A percentile compares a stretch with the other conserved stretches of the same genome.
These are phyloP conservation scores for Agonopterix alstromeriana DNA, from an alignment of 2,888 invertebrate species.

Conservation along the genomic window DNA sequence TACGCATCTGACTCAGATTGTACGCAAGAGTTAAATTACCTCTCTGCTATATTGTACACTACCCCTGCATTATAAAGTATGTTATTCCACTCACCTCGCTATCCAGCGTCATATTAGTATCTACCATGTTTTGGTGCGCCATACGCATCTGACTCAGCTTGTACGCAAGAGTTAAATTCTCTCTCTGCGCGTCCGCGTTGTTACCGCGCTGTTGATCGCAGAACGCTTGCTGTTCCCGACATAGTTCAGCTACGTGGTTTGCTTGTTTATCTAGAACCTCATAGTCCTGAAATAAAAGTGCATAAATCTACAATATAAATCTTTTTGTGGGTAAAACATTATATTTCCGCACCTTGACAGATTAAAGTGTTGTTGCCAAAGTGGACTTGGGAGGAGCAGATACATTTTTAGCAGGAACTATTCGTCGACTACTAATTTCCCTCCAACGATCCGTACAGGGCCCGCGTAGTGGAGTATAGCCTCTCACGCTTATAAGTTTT, in stretches of 20 bases:
- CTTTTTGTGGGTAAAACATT: too few species aligned
- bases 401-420: too few species aligned
- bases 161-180: constrained; percentile 46
- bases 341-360: too few species aligned
- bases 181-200: constrained; percentile 67
- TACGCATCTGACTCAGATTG: constrained; percentile 41
- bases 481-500: too few species aligned
- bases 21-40: constrained; percentile 48
- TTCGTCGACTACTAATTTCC: too few species aligned
- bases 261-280: constrained; percentile 59
- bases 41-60: constrained; percentile 25
- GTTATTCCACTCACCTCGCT: constrained; percentile 49
- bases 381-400: too few species aligned
- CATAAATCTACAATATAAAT: too few species aligned
- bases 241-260: constrained; percentile 63
- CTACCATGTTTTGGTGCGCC: constrained; percentile 34
- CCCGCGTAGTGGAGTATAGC: too few species aligned
- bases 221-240: constrained; percentile 78
- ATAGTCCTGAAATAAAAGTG: constrained; percentile 58
- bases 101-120: constrained; percentile 41
- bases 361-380: too few species aligned
- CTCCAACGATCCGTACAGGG: too few species aligned
- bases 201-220: constrained; percentile 75
- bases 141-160: constrained; percentile 44
- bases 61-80: neutral